Evolutionary conservation across 2,888 invertebrate genomes (phyloP).

Genomic region (Trissonchulus sp.): DNA sequence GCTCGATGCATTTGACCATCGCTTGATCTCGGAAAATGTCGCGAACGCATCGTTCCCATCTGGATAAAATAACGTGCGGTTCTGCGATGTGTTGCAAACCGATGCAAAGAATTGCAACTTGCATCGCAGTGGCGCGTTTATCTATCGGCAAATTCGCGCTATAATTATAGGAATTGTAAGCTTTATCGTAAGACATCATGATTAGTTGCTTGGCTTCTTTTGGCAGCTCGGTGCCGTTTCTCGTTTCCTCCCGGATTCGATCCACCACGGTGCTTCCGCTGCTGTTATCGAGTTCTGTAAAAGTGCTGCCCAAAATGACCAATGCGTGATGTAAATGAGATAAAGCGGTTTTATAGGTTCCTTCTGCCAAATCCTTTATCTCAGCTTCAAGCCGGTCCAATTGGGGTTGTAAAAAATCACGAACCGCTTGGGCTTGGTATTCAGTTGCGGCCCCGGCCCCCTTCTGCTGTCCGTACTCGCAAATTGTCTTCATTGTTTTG

Average conservation of each 20-base stretch:
- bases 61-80: background rate
- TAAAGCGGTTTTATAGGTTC: slow-evolving; percentile 6
- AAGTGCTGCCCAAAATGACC: background rate
- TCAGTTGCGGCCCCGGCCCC: background rate
- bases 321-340: slow-evolving; percentile 19
- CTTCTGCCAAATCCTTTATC: slow-evolving; percentile 20
- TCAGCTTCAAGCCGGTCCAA: slow-evolving; percentile 2
- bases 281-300: background rate
- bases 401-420: slow-evolving; percentile 15
- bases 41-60: slow-evolving; percentile 15
- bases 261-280: background rate
- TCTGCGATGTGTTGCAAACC: slow-evolving; percentile 13
- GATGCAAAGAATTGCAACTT: slow-evolving; percentile 16
- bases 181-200: slow-evolving; percentile 3
- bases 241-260: background rate
- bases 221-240: background rate
- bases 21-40: slow-evolving; percentile 15
- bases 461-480: background rate
- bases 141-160: background rate
- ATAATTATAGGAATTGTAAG: slow-evolving; percentile 14
- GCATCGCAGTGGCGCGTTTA: slow-evolving; percentile 15
- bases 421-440: background rate
- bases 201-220: background rate
- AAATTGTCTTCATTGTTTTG: slow-evolving; percentile 1
- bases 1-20: background rate